Evolutionary conservation across 2,888 invertebrate genomes (phyloP), one percentile per base, ranked within the genome.

Genomic region (Keiferia lycopersicella): DNA sequence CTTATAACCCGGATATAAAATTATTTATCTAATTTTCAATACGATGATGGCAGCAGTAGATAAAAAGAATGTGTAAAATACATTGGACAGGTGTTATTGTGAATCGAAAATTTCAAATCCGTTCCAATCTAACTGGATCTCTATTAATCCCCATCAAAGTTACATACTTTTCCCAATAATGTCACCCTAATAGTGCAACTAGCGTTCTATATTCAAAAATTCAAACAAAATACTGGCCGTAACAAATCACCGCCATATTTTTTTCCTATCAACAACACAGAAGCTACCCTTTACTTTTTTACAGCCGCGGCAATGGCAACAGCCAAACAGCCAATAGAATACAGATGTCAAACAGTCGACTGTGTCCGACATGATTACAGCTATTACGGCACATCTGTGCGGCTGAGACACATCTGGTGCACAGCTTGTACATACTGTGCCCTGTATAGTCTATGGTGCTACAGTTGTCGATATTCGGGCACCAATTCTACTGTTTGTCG

Each of bases 341-440:
- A 89, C 88, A 89, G 83, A 88, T 89, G 89, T 88, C 84, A 86
- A 81, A 77, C 84, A 84, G 78, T 78, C 78, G 84, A 78, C 77
- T 71, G 68, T 73, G 75, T 71, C 73, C 73, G 72, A 76, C 74
- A 72, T 70, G 69, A 71, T 67, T 66, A 67, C 67, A 65, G 69
- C 71, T 69, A 74, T 73, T 73, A 69, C 67, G 69, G 45, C 59
- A 61, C 61, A 61, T 61, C 61, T 61, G 61, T 61, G 61, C 34
- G 48, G 10, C 14, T 50, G 60, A 58, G 7, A 20, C 66, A 53
- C 70, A 70, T 71, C 71, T 69, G 71, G 66, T 63, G 48, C 64
- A 18, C 62, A 62, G 56, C 56, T 56, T 56, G 30, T 64, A 22
- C 51, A 7, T 14, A 16, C 18, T 50, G 11, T 20, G 20, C 30